Conservation (phyloP, 2,888 invertebrate genomes). For the Tetanocera ferruginea region DNA sequence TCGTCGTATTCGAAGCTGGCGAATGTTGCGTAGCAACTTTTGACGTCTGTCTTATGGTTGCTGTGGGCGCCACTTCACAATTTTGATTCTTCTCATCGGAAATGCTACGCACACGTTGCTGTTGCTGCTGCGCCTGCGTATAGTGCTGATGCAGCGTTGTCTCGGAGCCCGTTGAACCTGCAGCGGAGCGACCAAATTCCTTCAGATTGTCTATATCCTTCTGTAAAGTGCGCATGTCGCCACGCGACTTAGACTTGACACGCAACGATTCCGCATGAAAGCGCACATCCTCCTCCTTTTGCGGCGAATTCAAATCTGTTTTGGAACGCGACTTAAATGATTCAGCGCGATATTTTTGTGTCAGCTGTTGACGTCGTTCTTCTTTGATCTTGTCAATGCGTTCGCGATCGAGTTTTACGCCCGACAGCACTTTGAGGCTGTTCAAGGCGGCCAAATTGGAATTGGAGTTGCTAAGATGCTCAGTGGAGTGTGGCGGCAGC, state of each 20-base stretch:
- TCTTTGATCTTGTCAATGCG: slow-evolving; percentile 92
- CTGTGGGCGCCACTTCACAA: slow-evolving; percentile 54
- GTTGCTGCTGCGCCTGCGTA: slow-evolving; percentile 9
- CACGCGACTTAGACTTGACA: slow-evolving; percentile 69
- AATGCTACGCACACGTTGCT: slow-evolving; percentile 65
- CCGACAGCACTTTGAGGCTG: slow-evolving; percentile 70
- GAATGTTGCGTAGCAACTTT: background rate
- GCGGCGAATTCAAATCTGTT: slow-evolving; percentile 64
- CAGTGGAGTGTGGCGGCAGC: slow-evolving; percentile 49
- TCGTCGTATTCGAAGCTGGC: slow-evolving; percentile 7
- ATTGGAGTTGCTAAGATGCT: slow-evolving; percentile 53
- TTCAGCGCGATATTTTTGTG: slow-evolving; percentile 89
- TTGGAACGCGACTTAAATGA: slow-evolving; percentile 76
- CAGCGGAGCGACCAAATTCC: slow-evolving; percentile 55
- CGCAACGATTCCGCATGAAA: slow-evolving; percentile 63
- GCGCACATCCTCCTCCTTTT: slow-evolving; percentile 62
- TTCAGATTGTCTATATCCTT: slow-evolving; percentile 67
- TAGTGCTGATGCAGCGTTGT: slow-evolving; percentile 54
- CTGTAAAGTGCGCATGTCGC: slow-evolving; percentile 64
- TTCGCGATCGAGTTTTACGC: slow-evolving; percentile 79
- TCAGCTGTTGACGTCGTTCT: slow-evolving; percentile 85
- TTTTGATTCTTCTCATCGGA: slow-evolving; percentile 71
- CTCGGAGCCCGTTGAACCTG: slow-evolving; percentile 55
- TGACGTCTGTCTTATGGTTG: background rate
- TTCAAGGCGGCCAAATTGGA: slow-evolving; percentile 38